phyloP scores from a whole-genome alignment of 1,140 invertebrate genomes.

The Eciton burchellii region DNA sequence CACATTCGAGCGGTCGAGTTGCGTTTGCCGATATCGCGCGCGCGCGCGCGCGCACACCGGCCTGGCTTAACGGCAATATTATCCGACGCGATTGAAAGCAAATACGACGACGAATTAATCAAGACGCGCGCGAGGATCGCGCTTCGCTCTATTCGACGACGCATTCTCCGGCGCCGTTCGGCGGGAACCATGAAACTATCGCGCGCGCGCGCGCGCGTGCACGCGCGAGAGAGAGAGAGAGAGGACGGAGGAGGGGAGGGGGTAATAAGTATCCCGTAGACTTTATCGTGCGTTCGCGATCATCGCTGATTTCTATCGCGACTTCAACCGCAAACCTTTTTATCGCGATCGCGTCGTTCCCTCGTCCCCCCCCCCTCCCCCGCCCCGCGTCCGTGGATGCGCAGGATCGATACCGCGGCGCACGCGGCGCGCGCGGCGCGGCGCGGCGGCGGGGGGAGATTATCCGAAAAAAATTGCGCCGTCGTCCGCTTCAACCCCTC shows the following conservation, averaged over 20 bases:
- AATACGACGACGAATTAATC: conserved; percentile 18
- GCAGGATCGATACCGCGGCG: conserved; percentile 37
- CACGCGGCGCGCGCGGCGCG: too few relatives aligned
- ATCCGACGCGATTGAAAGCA: background rate
- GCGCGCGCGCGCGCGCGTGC: too few relatives aligned
- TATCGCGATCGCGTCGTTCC: background rate
- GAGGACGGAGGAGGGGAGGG: too few relatives aligned
- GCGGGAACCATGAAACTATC: background rate
- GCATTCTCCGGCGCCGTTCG: background rate
- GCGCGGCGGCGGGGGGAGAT: too few relatives aligned
- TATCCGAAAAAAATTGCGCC: conserved; percentile 28
- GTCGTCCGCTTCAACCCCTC: conserved; percentile 43
- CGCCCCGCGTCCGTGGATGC: background rate
- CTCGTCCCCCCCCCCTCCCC: too few relatives aligned
- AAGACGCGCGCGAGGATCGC: background rate
- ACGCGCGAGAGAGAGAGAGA: too few relatives aligned
- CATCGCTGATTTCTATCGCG: background rate
- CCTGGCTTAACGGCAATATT: background rate
- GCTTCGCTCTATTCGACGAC: background rate
- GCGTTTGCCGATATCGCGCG: conserved; percentile 16
- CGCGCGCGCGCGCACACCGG: too few relatives aligned
- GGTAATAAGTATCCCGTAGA: too few relatives aligned
- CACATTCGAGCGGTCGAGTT: background rate
- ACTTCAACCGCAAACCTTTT: background rate
- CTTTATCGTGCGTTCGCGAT: background rate